Base-by-base conservation (phyloP, 2,113 vertebrate species). In the Hippocampus mohnikei region DNA sequence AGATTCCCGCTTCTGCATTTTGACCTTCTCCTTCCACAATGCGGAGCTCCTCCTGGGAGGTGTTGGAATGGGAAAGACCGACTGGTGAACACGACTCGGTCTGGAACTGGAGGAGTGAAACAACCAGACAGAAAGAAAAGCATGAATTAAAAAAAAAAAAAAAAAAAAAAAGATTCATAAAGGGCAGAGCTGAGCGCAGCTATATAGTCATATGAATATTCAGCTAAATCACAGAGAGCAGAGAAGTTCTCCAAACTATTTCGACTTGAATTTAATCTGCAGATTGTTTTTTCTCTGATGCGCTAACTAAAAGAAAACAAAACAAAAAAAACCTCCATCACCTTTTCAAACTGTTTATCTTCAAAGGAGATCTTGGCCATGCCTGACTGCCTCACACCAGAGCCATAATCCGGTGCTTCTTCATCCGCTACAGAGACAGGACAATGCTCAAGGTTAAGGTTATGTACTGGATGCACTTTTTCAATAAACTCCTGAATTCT, bases 341-440 rank as follows among this genome's bases (percentile, higher is more conserved):
- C 97, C 95, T 98, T 98, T 82, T 98, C 96, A 75, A 98, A 98
- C 76, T 98, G 96, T 81, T 97, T 96, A 76, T 98, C 97, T 0
- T 98, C 96, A 23, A 99, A 99, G 56, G 97, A 97, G 79, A 99
- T 98, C 85, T 95, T 98, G 63, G 96, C 97, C 0, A 93, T 99
- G 73, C 97, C 96, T 0, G 97, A 98, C 73, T 98, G 97, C 71
- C 96, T 92, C 68, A 99, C 97, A 0, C 96, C 97, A 0, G 96
- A 98, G 60, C 97, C 97, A 0, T 98, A 98, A 83, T 99, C 97
- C 0, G 97, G 97, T 23, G 96, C 97, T 86, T 99, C 97, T 75
- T 99, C 97, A 13, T 99, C 96, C 12, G 96, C 97, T 99, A 76
- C 5, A 81, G 18, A 53, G n/a, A 76, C 41, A 69, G 56, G 50